These are phyloP conservation scores for Pyxicephalus adspersus DNA, from an alignment of 2,113 vertebrate genomes.

Conservation along the genomic window DNA sequence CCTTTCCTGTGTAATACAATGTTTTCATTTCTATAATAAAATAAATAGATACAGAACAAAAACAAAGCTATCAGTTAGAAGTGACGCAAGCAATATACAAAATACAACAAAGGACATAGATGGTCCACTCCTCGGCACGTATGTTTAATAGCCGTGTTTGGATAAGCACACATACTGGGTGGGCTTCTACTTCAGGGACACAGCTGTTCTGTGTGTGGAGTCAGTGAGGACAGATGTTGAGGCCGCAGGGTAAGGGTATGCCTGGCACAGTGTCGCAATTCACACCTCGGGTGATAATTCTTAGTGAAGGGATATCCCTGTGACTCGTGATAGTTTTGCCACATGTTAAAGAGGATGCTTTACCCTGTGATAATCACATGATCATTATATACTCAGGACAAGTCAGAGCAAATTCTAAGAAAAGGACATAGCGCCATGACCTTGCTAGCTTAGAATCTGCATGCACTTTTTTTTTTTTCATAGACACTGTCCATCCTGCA, in stretches of 20 bases:
- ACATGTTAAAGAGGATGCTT: neutral
- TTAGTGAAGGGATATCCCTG: neutral
- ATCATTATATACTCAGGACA: neutral
- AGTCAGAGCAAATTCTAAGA: too few relatives aligned
- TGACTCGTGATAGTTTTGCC: neutral
- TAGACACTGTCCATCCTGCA: too few relatives aligned
- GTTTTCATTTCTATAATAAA: too few relatives aligned
- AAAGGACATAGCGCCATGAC: too few relatives aligned
- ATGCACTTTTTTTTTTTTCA: too few relatives aligned
- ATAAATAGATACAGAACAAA: too few relatives aligned
- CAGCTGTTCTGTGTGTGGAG: conserved; percentile 10
- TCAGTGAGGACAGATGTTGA: conserved; percentile 3
- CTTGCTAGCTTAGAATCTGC: too few relatives aligned
- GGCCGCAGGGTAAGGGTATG: neutral
- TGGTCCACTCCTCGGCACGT: too few relatives aligned
- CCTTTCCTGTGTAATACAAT: too few relatives aligned
- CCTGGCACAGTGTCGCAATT: conserved; percentile 5
- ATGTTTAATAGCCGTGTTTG: neutral
- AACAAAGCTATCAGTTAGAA: too few relatives aligned
- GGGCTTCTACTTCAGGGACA: conserved; percentile 46
- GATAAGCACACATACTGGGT: conserved; percentile 19
- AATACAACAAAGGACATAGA: too few relatives aligned
- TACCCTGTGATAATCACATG: neutral
- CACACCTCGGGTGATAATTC: conserved; percentile 19
- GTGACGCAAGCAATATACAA: too few relatives aligned